Conservation (phyloP, 2,888 invertebrate genomes). For the Colostygia pectinataria region DNA sequence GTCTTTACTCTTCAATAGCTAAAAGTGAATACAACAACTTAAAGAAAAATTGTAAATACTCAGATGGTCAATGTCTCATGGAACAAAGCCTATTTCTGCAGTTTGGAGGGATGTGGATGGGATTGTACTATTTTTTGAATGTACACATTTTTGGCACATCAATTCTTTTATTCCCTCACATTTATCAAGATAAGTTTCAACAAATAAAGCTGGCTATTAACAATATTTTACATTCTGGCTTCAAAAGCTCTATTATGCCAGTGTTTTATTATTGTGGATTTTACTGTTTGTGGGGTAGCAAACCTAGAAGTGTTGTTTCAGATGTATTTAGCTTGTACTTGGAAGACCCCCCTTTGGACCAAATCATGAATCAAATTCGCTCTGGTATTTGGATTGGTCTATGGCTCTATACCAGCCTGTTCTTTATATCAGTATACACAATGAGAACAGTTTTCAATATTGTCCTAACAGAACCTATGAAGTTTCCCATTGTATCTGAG, state of each 20-base stretch:
- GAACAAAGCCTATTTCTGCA: slow-evolving; percentile 87
- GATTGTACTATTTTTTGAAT: slow-evolving; percentile 82
- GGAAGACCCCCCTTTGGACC: slow-evolving; percentile 78
- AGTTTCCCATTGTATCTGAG: slow-evolving; percentile 84
- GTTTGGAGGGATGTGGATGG: slow-evolving; percentile 87
- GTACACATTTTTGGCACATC: slow-evolving; percentile 80
- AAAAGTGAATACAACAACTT: slow-evolving; percentile 82
- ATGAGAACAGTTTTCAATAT: slow-evolving; percentile 88
- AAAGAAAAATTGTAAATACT: slow-evolving; percentile 69
- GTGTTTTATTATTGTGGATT: slow-evolving; percentile 83
- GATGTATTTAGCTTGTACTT: slow-evolving; percentile 79
- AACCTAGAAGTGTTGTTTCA: slow-evolving; percentile 76
- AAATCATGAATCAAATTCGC: slow-evolving; percentile 69
- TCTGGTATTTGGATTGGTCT: slow-evolving; percentile 83
- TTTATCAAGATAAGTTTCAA: slow-evolving; percentile 87
- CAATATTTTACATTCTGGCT: slow-evolving; percentile 82
- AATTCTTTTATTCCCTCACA: slow-evolving; percentile 86
- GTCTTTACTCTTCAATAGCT: slow-evolving; percentile 86
- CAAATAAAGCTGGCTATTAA: slow-evolving; percentile 85
- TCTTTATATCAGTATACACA: slow-evolving; percentile 86
- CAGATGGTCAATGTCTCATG: slow-evolving; percentile 83
- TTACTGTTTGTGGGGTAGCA: slow-evolving; percentile 85
- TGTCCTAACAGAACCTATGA: slow-evolving; percentile 86
- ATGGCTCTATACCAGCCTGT: slow-evolving; percentile 88
- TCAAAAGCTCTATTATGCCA: slow-evolving; percentile 84